Conservation (phyloP, 2,797 vertebrate species). For the Periparus ater region DNA sequence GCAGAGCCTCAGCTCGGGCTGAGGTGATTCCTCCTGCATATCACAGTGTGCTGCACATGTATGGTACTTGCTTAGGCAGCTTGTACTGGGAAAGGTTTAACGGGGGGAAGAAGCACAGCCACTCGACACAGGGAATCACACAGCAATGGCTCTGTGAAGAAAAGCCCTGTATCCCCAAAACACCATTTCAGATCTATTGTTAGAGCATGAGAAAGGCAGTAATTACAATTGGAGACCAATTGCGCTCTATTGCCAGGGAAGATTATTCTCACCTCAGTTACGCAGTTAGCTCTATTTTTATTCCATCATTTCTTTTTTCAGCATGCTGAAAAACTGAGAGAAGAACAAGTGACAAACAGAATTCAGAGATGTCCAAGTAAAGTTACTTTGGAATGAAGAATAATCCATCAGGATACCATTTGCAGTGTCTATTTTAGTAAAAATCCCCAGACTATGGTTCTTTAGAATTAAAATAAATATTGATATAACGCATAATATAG, state of each 20-base stretch:
- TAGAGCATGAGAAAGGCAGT: slow-evolving; percentile 2
- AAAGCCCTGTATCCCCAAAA: neutral
- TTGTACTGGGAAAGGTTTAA: neutral
- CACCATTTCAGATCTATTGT: slow-evolving; percentile 34
- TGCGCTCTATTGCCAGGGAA: neutral
- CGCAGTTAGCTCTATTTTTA: slow-evolving; percentile 46
- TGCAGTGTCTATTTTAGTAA: slow-evolving; percentile 27
- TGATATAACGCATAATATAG: slow-evolving; percentile 11
- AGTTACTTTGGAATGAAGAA: slow-evolving; percentile 19
- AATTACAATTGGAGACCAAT: slow-evolving; percentile 37
- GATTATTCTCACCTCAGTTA: slow-evolving; percentile 39
- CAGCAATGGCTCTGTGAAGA: neutral
- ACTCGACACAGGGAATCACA: neutral
- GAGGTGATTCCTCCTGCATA: neutral
- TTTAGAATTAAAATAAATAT: slow-evolving; percentile 55
- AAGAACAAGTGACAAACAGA: slow-evolving; percentile 28
- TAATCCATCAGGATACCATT: slow-evolving; percentile 11
- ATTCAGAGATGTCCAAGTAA: slow-evolving; percentile 35
- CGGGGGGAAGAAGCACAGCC: neutral
- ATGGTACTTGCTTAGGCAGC: neutral
- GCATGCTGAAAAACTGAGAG: slow-evolving; percentile 15
- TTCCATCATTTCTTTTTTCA: slow-evolving; percentile 37
- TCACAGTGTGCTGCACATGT: neutral
- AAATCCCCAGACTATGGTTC: neutral
- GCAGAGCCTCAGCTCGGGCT: neutral